phyloP scores from a whole-genome alignment of 2,888 invertebrate genomes.

The Timema podura region DNA sequence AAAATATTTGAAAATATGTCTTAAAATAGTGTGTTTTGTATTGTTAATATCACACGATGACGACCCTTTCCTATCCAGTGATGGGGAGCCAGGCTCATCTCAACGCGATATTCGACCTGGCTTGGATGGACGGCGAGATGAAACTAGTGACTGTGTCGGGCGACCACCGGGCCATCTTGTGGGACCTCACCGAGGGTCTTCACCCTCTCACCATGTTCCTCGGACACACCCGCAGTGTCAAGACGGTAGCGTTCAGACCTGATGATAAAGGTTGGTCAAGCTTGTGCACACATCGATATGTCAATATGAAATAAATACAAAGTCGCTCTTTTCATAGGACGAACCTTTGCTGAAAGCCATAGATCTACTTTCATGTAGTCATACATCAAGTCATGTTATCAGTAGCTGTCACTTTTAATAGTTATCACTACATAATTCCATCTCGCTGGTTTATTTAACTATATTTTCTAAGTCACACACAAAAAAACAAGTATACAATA shows the following conservation, averaged over 20 bases:
- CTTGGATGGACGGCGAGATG: conserved; percentile 74
- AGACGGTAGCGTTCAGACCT: conserved; percentile 71
- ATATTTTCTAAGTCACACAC: too few relatives aligned
- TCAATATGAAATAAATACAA: background rate
- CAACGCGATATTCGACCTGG: conserved; percentile 86
- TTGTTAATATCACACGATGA: too few relatives aligned
- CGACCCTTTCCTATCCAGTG: background rate
- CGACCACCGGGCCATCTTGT: conserved; percentile 77
- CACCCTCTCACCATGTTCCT: conserved; percentile 52
- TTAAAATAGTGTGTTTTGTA: too few relatives aligned
- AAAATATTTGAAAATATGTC: conserved; percentile 3
- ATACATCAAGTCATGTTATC: too few relatives aligned
- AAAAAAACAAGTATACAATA: too few relatives aligned
- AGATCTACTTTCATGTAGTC: too few relatives aligned
- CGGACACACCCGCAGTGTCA: conserved; percentile 77
- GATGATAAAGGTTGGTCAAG: conserved; percentile 50
- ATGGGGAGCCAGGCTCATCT: conserved; percentile 54
- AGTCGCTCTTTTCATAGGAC: background rate
- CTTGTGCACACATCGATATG: background rate
- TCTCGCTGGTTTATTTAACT: too few relatives aligned
- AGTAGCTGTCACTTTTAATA: too few relatives aligned
- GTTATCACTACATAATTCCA: too few relatives aligned
- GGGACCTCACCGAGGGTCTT: conserved; percentile 57
- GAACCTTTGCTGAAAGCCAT: background rate
- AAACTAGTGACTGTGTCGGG: conserved; percentile 80